Evolutionary conservation across 2,113 vertebrate species (phyloP).

Genomic region (Empidonax alnorum): DNA sequence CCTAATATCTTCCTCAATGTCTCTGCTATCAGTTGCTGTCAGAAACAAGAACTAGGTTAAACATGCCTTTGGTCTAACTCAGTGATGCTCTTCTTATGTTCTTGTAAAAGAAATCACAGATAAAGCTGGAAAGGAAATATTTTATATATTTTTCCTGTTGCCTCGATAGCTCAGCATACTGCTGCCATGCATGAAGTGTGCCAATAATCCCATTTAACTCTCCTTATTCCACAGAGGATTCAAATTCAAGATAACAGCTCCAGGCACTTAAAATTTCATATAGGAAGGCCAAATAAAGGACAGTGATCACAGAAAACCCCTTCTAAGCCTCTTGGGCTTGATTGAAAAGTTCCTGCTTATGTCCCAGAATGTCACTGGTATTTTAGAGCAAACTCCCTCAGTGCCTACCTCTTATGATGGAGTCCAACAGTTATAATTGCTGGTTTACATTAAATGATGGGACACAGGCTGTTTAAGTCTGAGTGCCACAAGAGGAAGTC

Average conservation of each 20-base stretch:
- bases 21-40: background rate
- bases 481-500: background rate
- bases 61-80: background rate
- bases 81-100: background rate
- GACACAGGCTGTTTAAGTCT: background rate
- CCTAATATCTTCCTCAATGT: background rate
- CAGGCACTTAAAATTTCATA: background rate
- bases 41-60: slow-evolving; percentile 30
- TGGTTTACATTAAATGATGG: background rate
- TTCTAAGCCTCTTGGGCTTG: background rate
- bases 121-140: slow-evolving; percentile 1
- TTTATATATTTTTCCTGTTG: slow-evolving; percentile 3
- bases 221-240: slow-evolving; percentile 19
- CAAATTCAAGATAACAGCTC: slow-evolving; percentile 23
- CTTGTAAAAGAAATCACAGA: background rate
- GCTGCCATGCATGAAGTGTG: background rate
- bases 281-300: background rate
- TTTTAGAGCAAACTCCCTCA: background rate
- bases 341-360: background rate
- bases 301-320: background rate
- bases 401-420: background rate
- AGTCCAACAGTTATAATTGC: background rate
- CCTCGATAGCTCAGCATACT: background rate
- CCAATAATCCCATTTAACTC: slow-evolving; percentile 43
- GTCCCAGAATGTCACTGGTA: background rate